phyloP scores from a whole-genome alignment of 2,888 invertebrate genomes.

The Drosophila affinis region DNA sequence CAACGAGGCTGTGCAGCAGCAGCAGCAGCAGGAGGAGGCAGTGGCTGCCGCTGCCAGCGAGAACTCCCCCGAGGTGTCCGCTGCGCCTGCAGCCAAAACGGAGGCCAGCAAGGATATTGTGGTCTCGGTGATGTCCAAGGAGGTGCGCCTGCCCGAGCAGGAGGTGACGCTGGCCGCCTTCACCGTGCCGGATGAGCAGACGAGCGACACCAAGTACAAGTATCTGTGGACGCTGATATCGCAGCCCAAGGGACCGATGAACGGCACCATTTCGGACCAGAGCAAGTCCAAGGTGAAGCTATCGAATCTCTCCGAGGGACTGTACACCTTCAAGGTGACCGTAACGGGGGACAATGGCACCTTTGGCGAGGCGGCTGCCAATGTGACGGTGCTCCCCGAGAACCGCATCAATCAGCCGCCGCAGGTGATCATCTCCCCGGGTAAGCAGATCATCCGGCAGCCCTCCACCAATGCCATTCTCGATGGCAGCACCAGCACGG shows the following conservation, averaged over 20 bases:
- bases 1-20: conserved; percentile 42
- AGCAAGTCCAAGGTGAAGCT: conserved; percentile 93
- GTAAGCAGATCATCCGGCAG: conserved; percentile 92
- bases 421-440: conserved; percentile 93
- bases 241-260: conserved; percentile 91
- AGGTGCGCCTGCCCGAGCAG: conserved; percentile 92
- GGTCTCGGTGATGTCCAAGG: conserved; percentile 90
- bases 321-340: conserved; percentile 93
- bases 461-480: conserved; percentile 95
- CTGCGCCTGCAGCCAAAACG: conserved; percentile 68
- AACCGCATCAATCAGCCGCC: conserved; percentile 93
- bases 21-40: conserved; percentile 27
- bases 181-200: conserved; percentile 90
- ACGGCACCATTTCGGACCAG: conserved; percentile 91
- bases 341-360: conserved; percentile 90
- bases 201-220: conserved; percentile 89
- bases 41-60: conserved; percentile 24
- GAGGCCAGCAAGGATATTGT: conserved; percentile 87
- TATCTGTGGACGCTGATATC: conserved; percentile 95
- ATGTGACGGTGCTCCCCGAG: conserved; percentile 94
- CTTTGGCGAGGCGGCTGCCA: conserved; percentile 92
- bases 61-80: conserved; percentile 24
- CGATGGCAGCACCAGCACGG: conserved; percentile 92
- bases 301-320: conserved; percentile 92
- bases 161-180: conserved; percentile 93